Evolutionary conservation across 1,140 invertebrate genomes (phyloP), one percentile per base, ranked within the genome.

Genomic region (Monochamus saltuarius): DNA sequence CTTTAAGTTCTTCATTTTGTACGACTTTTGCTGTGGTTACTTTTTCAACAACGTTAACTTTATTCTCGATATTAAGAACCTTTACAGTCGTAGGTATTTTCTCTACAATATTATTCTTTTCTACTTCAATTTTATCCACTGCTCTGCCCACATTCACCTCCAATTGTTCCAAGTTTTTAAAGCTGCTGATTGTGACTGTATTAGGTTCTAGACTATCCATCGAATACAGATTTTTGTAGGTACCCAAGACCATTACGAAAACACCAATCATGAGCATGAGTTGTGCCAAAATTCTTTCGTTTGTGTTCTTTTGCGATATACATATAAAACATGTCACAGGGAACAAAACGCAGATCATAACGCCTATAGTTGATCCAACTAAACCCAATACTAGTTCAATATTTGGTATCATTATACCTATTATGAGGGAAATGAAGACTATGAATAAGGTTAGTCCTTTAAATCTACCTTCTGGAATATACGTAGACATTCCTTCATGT

Each of bases 301-400:
- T 89, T 0, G 87, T 89, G 66, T 89, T 83, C 78, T 89, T 90
- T 36, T 79, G 83, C 7, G 85, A 86, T 39, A 91, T 81, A 38
- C 86, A 83, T 37, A 89, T 82, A 66, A 90, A 90, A 71, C 86
- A 87, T 8, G 84, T 82, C 1, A 93, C 89, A 0, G 96, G 96
- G 72, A 97, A 91, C 67, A 97, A 89, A 11, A 96, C 84, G 70
- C 94, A 97, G 62, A 97, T 91, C 56, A 94, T 84, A n/a, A 94
- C 90, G 4, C 96, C 96, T 66, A 96, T 94, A 9, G 95, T 97
- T 10, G 95, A 94, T 10, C 96, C 95, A 51, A 95, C 87, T 34
- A 98, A 76, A 4, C 94, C 94, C 22, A 98, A 82, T 46, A 98
- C 91, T 67, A 97, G 84, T 80, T 98, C 95, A 60, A 98, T 94